Base-by-base conservation (phyloP, 2,888 invertebrate species). In the Pogonocherus hispidulus region DNA sequence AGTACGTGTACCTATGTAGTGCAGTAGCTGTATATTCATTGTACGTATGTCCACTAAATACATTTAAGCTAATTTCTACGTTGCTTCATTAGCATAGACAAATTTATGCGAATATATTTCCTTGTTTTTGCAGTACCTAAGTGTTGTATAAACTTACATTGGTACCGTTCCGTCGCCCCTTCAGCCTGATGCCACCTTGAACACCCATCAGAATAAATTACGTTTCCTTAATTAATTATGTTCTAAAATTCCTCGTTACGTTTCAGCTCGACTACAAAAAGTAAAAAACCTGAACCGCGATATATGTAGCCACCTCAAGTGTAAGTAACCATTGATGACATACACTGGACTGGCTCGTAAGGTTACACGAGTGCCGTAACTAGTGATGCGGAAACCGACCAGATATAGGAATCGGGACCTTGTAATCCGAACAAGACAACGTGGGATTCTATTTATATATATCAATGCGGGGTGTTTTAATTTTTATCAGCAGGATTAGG, bases 361-460 rank as follows among this genome's bases (percentile, higher is more conserved):
- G 69, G 69, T 69, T 69, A 66, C 62, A 66, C 47, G 66, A 69
- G 55, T 44, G 69, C 35, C 51, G 69, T 51, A 63, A 63, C 59
- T 62, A 69, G 69, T 63, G 57, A 69, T 51, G 69, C 63, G 69
- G 66, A 66, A 69, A 66, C 59, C 57, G 65, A 69, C 66, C 66
- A 57, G 69, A 69, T 65, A 63, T 37, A 52, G 57, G 69, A 69
- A 66, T 66, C 65, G 66, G 62, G 69, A 69, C 66, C 69, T 64
- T 64, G 66, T 69, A 69, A 66, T 66, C 46, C 57, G 54, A 63
- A 60, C 56, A 63, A 52, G 52, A 59, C 56, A 52, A 56, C 56
- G 63, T 57, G 62, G 56, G 55, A 56, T 64, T 49, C 47, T 56
- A 64, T 64, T 64, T 56, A 63, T 64, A 57, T 54, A 52, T 54